These are phyloP conservation scores for Sinocyclocheilus maitianheensis DNA, from an alignment of 2,113 vertebrate species.

Conservation along the genomic window DNA sequence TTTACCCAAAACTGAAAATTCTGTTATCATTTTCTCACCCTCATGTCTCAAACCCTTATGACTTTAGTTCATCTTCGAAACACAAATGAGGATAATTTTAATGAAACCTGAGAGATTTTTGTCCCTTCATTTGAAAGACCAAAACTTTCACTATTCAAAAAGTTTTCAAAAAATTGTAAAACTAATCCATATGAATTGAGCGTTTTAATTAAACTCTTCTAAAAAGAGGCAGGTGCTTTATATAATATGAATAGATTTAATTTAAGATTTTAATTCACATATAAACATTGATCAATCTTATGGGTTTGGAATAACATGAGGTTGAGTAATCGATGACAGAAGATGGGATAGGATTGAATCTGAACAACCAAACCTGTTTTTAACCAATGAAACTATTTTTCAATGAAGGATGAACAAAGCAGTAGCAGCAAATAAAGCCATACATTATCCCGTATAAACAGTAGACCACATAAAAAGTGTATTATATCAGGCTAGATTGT, in stretches of 20 bases:
- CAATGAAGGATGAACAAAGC: not conserved
- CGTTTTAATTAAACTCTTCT: not conserved
- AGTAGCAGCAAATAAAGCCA: not conserved
- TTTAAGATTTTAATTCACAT: not conserved
- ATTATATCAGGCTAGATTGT: not conserved
- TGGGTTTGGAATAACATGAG: not conserved
- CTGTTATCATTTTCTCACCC: not conserved
- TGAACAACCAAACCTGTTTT: not conserved
- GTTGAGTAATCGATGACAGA: not conserved
- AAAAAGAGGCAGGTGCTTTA: not conserved
- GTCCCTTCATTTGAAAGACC: not conserved
- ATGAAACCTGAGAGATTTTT: not conserved
- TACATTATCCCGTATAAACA: not conserved
- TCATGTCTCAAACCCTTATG: not conserved
- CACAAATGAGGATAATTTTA: not conserved
- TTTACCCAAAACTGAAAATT: not conserved
- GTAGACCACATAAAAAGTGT: not conserved
- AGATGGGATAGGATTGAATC: not conserved
- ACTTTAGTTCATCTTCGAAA: not conserved
- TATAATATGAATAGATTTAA: not conserved
- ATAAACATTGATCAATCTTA: not conserved
- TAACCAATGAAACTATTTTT: not conserved
- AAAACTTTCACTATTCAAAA: not conserved
- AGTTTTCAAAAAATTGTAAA: not conserved
- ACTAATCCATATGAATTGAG: not conserved